Evolutionary conservation across 2,113 vertebrate genomes (phyloP), one percentile per base, ranked within the genome.

Genomic region (Willisornis vidua): DNA sequence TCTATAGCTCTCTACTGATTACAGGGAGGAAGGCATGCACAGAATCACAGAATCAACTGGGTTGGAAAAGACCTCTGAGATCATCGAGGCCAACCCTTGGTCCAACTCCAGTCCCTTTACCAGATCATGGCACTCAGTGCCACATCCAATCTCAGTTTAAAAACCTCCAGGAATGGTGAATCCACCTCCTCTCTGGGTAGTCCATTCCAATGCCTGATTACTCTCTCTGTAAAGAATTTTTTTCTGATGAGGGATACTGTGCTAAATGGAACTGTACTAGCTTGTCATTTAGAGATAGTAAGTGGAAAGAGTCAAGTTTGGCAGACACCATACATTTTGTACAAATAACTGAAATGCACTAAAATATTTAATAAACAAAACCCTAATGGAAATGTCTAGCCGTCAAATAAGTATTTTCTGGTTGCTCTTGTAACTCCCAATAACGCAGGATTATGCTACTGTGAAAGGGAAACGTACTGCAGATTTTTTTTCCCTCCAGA

Each of bases 301-400:
- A 78, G 66, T 39, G 58, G 48, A 81, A 85, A 61, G 49, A 82
- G 55, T 49, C 29, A 75, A 76, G 25, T 68, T 76, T 85, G 83
- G 92, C 85, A 96, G 49, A 29, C 49, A 72, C n/a, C 28, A 33
- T 17, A 48, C 11, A 14, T 77, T 92, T 63, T 88, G 72, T 49
- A 67, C 35, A 83, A 83, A 87, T 45, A 37, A 66, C 74, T 73
- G 66, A 93, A 72, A 91, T 45, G 37, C 55, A 77, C 68, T 59
- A 76, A 82, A 95, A 72, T 78, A 81, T 73, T 87, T 90, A 31
- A 81, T 87, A 89, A 87, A 89, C 49, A 84, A 87, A 94, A 63
- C 18, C 8, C 22, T 77, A 92, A 87, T 78, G 83, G 65, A 94
- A 94, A 90, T 0, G n/a, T 93, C 77, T 85, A 65, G 80, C 73